These are phyloP conservation scores for Salvator merianae DNA, from an alignment of 2,113 vertebrate genomes.

Conservation along the genomic window DNA sequence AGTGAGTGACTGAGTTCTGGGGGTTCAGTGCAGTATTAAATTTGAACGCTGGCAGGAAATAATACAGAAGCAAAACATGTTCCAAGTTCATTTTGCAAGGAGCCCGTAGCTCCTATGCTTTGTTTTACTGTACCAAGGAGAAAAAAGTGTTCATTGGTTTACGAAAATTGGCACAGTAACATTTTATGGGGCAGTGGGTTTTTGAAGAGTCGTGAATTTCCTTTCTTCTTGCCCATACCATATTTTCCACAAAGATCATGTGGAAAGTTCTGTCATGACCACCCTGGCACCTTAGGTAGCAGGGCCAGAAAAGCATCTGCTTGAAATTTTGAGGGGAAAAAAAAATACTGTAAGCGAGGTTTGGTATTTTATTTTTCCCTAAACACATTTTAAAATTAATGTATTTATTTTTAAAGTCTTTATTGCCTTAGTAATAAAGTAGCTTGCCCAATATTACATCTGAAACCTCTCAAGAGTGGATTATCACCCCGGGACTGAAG, in stretches of 20 bases:
- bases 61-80: not conserved
- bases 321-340: not conserved
- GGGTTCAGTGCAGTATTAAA: slow-evolving; percentile 18
- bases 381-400: too few relatives aligned
- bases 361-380: too few relatives aligned
- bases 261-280: not conserved
- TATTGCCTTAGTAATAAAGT: too few relatives aligned
- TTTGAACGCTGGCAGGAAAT: slow-evolving; percentile 25
- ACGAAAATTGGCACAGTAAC: fast-evolving
- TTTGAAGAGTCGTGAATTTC: not conserved
- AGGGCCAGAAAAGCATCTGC: not conserved
- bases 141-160: not conserved
- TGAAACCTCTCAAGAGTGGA: not conserved
- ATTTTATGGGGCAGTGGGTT: not conserved
- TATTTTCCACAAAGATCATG: not conserved
- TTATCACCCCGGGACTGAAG: not conserved
- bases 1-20: slow-evolving; percentile 22
- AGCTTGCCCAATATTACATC: too few relatives aligned
- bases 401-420: too few relatives aligned
- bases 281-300: not conserved
- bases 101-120: slow-evolving; percentile 15
- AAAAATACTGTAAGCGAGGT: too few relatives aligned
- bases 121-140: not conserved
- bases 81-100: slow-evolving; percentile 7
- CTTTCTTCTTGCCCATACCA: not conserved